Conservation (phyloP, 1,140 invertebrate species). For the Aphaenogaster ashmeadi region DNA sequence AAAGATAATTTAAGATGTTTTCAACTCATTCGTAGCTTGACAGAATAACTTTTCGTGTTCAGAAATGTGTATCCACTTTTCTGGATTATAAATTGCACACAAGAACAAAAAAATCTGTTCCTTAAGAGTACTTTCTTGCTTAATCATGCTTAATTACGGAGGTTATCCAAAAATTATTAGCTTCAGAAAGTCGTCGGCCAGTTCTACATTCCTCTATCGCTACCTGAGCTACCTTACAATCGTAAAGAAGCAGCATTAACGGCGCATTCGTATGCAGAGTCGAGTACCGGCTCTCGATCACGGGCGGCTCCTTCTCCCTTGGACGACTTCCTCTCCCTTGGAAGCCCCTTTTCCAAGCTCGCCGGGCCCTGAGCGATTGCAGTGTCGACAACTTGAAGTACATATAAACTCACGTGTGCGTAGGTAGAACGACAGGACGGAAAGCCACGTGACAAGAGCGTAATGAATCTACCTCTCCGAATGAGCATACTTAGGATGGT, state of each 20-base stretch:
- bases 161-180: slow-evolving; percentile 26
- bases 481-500: slow-evolving; percentile 31
- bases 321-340: slow-evolving; percentile 57
- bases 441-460: slow-evolving; percentile 46
- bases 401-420: slow-evolving; percentile 47
- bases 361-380: slow-evolving; percentile 61
- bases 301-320: slow-evolving; percentile 7
- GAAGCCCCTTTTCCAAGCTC: slow-evolving; percentile 53
- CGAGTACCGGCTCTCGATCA: slow-evolving; percentile 60
- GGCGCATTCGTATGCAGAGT: slow-evolving; percentile 67
- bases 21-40: no score
- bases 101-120: not conserved
- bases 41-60: not conserved
- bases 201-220: slow-evolving; percentile 6
- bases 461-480: slow-evolving; percentile 54
- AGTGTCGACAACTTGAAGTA: slow-evolving; percentile 48
- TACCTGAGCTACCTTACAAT: slow-evolving; percentile 23
- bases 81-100: not conserved
- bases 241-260: slow-evolving; percentile 45
- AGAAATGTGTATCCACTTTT: not conserved
- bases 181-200: not conserved
- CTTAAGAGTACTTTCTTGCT: not conserved
- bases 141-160: not conserved
- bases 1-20: not conserved
- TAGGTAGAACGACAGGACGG: slow-evolving; percentile 16